phyloP scores from a whole-genome alignment of 2,797 vertebrate genomes.

The Ctenochaetus hawaiiensis region DNA sequence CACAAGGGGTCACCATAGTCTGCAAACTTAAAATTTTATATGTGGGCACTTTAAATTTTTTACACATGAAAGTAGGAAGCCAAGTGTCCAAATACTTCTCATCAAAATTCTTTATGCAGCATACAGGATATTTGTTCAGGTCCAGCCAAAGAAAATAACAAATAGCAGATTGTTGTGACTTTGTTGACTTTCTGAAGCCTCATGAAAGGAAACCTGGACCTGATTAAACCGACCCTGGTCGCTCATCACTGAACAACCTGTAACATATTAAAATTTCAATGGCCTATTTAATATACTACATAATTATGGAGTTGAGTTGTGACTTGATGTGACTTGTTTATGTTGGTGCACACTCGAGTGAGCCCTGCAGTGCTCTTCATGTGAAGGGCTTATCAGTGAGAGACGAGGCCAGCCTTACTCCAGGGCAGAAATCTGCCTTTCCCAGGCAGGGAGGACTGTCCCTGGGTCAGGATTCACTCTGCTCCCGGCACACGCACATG shows the following conservation, averaged over 20 bases:
- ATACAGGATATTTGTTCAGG: not conserved
- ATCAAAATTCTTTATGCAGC: constrained; percentile 6
- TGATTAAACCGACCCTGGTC: constrained; percentile 34
- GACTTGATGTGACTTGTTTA: constrained; percentile 64
- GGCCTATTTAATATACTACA: constrained; percentile 13
- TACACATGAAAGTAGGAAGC: constrained; percentile 6
- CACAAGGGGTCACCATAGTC: constrained; percentile 3
- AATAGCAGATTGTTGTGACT: constrained; percentile 23
- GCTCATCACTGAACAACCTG: constrained; percentile 34
- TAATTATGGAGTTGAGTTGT: constrained; percentile 46
- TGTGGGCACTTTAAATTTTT: not conserved
- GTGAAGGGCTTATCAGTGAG: constrained; percentile 71
- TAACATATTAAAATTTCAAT: constrained; percentile 21
- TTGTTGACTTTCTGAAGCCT: constrained; percentile 13
- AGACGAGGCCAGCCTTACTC: constrained; percentile 63
- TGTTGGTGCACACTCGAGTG: constrained; percentile 45
- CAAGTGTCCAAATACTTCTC: constrained; percentile 20
- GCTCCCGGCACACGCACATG: constrained; percentile 43
- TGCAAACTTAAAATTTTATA: not conserved
- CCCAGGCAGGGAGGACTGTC: constrained; percentile 59
- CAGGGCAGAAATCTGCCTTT: constrained; percentile 69
- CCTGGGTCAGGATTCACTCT: constrained; percentile 69
- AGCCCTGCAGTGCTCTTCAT: constrained; percentile 62
- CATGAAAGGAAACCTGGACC: constrained; percentile 17
- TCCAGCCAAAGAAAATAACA: constrained; percentile 12